Evolutionary conservation across 2,113 vertebrate species (phyloP), one percentile per base, ranked within the genome.

Genomic region (Scortum barcoo): DNA sequence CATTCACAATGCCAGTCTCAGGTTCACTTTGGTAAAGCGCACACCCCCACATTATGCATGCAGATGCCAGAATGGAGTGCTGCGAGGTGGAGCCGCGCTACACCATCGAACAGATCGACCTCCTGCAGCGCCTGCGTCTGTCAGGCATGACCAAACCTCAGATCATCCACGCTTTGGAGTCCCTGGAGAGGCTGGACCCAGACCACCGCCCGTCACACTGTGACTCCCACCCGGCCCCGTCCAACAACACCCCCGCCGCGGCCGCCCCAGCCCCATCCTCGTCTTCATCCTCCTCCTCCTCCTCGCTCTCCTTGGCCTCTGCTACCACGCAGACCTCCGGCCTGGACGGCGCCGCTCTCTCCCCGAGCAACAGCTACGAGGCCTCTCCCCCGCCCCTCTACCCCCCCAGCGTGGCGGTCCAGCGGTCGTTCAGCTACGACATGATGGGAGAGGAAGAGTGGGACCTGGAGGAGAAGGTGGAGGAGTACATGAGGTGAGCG

Each of bases 31-130:
- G 36, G 57, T 6, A 13, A 72, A 77, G 20, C 12, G 9, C 12
- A 20, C 6, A 16, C 26, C 44, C 19, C 26, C 1, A 10, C 11
- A 14, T 63, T 67, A 1, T 76, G 16, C 54, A 1, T 63, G 28
- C 85, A 96, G 95, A 95, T 93, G 91, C 85, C 66, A 95, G 92
- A 57, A 96, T 95, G 95, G 95, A 95, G 91, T 94, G 93, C 88
- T 94, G 94, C n/a, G 94, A 93, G 72, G 93, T 91, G 77, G 95
- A 96, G 92, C 96, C 96, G 0, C 95, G 96, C 70, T 96, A 96
- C 93, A 96, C 96, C 76, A 96, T 96, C 4, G 96, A 96, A 56
- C 96, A 96, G 88, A 96, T 96, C 20, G 95, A 96, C 94, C 94
- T 96, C 77, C 93, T 96, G 61, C 96, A 96, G 88, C 95, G 96